A percentile compares a stretch with the other conserved stretches of the same genome.
Conservation (phyloP, 2,888 invertebrate species). For the Pollenia amentaria region DNA sequence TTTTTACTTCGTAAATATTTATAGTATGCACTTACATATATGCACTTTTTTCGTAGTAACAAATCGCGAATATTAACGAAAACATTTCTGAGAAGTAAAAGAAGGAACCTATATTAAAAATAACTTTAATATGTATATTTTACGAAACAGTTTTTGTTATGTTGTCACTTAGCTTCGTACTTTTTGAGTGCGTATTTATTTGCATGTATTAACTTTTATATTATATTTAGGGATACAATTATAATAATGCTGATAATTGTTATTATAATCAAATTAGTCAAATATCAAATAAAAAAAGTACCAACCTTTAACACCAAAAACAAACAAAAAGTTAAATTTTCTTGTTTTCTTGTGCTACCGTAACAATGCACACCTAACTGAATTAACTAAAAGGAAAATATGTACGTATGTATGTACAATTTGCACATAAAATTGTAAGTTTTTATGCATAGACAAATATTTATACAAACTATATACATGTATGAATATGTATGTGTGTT, state of each 20-base stretch:
- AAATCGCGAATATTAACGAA: too few species aligned
- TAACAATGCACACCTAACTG: too few species aligned
- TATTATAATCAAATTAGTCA: slow-evolving; percentile 13
- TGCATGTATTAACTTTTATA: background rate
- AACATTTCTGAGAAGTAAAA: too few species aligned
- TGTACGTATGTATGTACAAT: background rate
- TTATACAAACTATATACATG: background rate
- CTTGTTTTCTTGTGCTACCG: too few species aligned
- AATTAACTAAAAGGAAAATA: background rate
- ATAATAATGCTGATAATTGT: background rate
- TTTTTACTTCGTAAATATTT: too few species aligned
- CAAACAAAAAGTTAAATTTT: background rate
- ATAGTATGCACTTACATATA: too few species aligned
- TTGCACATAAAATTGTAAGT: background rate
- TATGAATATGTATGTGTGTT: slow-evolving; percentile 12
- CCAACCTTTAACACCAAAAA: background rate
- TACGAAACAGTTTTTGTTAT: too few species aligned
- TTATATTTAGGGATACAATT: background rate
- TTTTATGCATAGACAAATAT: slow-evolving; percentile 7
- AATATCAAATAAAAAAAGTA: background rate
- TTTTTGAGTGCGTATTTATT: background rate
- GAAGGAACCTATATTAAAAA: too few species aligned
- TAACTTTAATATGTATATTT: too few species aligned
- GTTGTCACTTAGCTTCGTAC: too few species aligned
- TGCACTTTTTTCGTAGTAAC: too few species aligned